Base-by-base conservation (phyloP, 2,113 vertebrate genomes). In the Cephalopholis sonnerati region DNA sequence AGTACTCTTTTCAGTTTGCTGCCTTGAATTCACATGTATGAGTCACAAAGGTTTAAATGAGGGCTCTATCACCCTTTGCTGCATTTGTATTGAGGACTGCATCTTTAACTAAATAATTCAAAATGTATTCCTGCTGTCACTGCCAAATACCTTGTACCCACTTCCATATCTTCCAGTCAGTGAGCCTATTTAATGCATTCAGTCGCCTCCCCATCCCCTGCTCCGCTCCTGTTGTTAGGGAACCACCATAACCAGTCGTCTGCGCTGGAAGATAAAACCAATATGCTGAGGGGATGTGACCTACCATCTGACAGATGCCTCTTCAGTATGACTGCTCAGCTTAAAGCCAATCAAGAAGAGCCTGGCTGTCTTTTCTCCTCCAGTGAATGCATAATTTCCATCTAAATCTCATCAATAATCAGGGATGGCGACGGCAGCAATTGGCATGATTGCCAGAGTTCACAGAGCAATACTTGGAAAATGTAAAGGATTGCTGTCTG, bases 331-430 rank as follows among this genome's bases (percentile, higher is more conserved):
- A 70, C 74, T 80, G 77, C 81, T 91, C 79, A 58, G 81, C 81
- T 82, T 89, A 82, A 93, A 90, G 79, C 90, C 83, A 89, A 93
- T 92, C 91, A 92, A 89, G 71, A 81, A 39, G 62, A 81, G 50
- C 51, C 68, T 53, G 61, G 53, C 72, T 88, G 75, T 83, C 79
- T 22, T 79, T 82, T 77, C 79, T 85, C 61, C 61, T 84, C 59
- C 59, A 77, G 67, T 65, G 84, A 92, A 93, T 90, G 75, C 74
- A 79, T 88, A 7, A 85, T 92, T 94, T 89, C 84, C 82, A 87
- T 90, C 77, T 78, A 84, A 90, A 85, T 83, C 77, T 81, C 55
- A 80, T 92, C 87, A 91, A 93, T 94, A 94, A 93, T 94, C 91
- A 91, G 59, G 59, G 67, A 70, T 48, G 55, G 72, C 44, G 29